Conservation (phyloP, 2,888 invertebrate genomes). For the Drosophila demipolita region DNA sequence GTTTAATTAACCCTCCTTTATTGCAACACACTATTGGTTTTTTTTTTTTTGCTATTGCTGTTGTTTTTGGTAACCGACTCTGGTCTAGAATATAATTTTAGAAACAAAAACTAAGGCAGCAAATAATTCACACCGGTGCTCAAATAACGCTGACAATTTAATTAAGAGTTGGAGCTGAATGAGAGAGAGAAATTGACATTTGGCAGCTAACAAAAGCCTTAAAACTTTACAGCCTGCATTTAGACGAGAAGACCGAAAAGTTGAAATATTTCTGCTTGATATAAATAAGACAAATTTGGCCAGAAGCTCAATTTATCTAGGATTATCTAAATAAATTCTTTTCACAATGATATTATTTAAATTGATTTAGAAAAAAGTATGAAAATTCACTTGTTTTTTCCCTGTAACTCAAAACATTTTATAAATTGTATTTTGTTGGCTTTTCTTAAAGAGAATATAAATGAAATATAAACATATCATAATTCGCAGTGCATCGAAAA, state of each 20-base stretch:
- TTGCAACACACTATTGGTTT: slow-evolving; percentile 6
- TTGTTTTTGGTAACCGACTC: neutral
- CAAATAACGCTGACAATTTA: neutral
- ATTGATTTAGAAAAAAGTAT: too few relatives aligned
- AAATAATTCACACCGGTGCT: neutral
- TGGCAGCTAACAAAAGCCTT: neutral
- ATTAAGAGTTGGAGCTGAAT: too few relatives aligned
- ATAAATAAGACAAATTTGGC: neutral
- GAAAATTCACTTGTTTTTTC: neutral
- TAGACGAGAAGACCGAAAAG: too few relatives aligned
- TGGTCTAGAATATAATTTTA: slow-evolving; percentile 23
- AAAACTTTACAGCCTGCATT: too few relatives aligned
- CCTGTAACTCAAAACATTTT: too few relatives aligned
- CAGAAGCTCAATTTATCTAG: neutral
- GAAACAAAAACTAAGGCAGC: neutral
- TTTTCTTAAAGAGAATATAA: neutral
- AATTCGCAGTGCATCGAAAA: neutral
- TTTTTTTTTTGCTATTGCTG: neutral
- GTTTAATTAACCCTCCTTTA: slow-evolving; percentile 26
- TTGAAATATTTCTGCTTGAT: neutral
- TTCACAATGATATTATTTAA: too few relatives aligned
- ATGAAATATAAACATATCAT: neutral
- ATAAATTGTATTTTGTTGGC: neutral
- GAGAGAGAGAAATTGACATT: too few relatives aligned
- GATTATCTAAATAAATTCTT: neutral